A percentile compares a stretch with the other conserved stretches of the same genome.
phyloP scores from a whole-genome alignment of 2,888 invertebrate genomes.

The Linyphia triangularis region DNA sequence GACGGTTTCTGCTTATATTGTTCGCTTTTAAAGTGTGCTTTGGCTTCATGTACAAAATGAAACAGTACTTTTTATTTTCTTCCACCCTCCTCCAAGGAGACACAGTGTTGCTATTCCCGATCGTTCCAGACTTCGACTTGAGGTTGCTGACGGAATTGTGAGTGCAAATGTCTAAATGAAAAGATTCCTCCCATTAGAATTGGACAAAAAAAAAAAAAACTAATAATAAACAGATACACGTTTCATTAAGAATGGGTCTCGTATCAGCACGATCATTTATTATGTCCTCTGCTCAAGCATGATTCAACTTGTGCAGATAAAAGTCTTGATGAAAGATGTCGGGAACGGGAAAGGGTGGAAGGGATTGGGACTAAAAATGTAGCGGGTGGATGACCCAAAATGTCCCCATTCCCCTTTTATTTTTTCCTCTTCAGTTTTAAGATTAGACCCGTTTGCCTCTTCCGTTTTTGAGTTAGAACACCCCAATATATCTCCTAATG shows the following conservation, averaged over 20 bases:
- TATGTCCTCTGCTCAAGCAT: not conserved
- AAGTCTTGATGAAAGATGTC: not conserved
- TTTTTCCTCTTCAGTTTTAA: too few relatives aligned
- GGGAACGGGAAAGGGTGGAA: not conserved
- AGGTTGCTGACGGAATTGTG: conserved; percentile 24
- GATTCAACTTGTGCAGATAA: not conserved
- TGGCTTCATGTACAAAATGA: conserved; percentile 48
- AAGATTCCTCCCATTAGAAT: not conserved
- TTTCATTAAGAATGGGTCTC: too few relatives aligned
- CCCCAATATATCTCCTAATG: too few relatives aligned
- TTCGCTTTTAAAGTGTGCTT: conserved; percentile 43
- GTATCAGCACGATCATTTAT: not conserved
- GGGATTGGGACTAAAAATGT: too few relatives aligned
- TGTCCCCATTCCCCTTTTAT: too few relatives aligned
- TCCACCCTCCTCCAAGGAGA: conserved; percentile 26
- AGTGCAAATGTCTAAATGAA: not conserved
- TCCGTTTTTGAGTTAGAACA: too few relatives aligned
- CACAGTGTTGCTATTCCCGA: conserved; percentile 35
- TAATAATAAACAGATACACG: too few relatives aligned
- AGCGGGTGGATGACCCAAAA: not conserved
- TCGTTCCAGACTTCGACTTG: conserved; percentile 13
- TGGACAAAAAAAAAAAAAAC: not conserved
- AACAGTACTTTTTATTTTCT: conserved; percentile 40
- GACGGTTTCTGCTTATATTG: conserved; percentile 57
- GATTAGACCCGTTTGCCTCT: too few relatives aligned